A percentile compares a stretch with the other conserved stretches of the same genome.
Evolutionary conservation across 1,140 invertebrate genomes (phyloP).

Genomic region (Drosophila bipectinata): DNA sequence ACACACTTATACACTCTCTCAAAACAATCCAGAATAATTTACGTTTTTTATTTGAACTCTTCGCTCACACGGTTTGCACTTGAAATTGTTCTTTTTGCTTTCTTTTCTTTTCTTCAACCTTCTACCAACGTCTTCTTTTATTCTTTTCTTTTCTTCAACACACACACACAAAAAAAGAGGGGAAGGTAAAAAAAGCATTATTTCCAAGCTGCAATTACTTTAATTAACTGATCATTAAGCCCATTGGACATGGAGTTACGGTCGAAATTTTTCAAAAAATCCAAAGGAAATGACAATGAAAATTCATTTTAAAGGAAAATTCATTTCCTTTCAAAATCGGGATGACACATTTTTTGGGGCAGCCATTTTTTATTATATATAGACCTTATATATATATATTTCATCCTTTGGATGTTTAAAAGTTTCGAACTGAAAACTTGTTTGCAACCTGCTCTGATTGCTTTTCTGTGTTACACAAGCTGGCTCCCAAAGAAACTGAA

Average conservation of each 20-base stretch:
- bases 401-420: conserved; percentile 31
- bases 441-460: conserved; percentile 81
- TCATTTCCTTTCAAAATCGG: conserved; percentile 7
- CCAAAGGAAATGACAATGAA: conserved; percentile 75
- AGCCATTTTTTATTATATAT: conserved; percentile 32
- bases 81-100: conserved; percentile 64
- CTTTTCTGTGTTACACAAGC: conserved; percentile 71
- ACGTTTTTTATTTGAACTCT: conserved; percentile 65
- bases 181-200: conserved; percentile 27
- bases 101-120: conserved; percentile 42
- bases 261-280: not conserved
- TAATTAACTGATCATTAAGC: conserved; percentile 81
- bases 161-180: conserved; percentile 1
- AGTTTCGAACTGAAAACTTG: conserved; percentile 49
- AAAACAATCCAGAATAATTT: conserved; percentile 39
- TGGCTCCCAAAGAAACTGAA: conserved; percentile 11
- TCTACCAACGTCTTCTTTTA: conserved; percentile 22
- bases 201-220: conserved; percentile 72
- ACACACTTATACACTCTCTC: not conserved
- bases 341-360: conserved; percentile 43
- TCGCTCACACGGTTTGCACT: conserved; percentile 75
- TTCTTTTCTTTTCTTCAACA: conserved; percentile 12
- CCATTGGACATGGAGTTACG: conserved; percentile 44
- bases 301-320: conserved; percentile 34
- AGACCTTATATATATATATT: conserved; percentile 4